phyloP scores from a whole-genome alignment of 2,113 vertebrate species.

The Hippocampus abdominalis region DNA sequence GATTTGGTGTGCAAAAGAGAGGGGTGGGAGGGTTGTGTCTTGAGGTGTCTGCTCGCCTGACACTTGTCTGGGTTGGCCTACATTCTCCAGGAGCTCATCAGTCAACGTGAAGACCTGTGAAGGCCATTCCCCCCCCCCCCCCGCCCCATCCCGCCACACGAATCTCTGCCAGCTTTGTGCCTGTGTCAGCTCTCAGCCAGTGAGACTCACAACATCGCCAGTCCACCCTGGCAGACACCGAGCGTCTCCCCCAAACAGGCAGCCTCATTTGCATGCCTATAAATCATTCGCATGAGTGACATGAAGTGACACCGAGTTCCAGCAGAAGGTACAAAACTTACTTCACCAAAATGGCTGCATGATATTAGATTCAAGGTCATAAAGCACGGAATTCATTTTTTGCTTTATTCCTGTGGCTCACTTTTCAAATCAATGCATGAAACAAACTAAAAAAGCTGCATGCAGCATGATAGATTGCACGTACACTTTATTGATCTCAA shows the following conservation, averaged over 20 bases:
- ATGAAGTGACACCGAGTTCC: constrained; percentile 39
- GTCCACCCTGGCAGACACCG: constrained; percentile 43
- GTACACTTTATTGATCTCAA: not conserved
- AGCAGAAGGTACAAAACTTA: constrained; percentile 31
- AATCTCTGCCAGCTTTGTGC: constrained; percentile 53
- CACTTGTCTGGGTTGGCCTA: constrained; percentile 67
- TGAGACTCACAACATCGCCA: constrained; percentile 20
- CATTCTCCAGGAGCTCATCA: constrained; percentile 68
- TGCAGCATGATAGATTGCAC: not conserved
- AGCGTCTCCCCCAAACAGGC: constrained; percentile 58
- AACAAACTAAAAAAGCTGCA: not conserved
- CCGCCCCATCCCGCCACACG: constrained; percentile 44
- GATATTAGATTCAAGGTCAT: constrained; percentile 29
- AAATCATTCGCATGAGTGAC: constrained; percentile 66
- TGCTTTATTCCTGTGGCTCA: not conserved
- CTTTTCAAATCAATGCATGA: not conserved
- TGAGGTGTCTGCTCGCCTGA: constrained; percentile 55
- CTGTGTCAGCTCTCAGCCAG: constrained; percentile 61
- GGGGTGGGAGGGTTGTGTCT: constrained; percentile 49
- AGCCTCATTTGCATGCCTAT: constrained; percentile 69
- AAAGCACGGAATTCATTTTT: constrained; percentile 23
- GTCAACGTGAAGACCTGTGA: constrained; percentile 64
- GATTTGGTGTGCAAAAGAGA: constrained; percentile 23
- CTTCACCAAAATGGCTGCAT: constrained; percentile 5
- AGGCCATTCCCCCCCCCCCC: constrained; percentile 59